Base-by-base conservation (phyloP, 2,113 vertebrate species). In the Scytalopus superciliaris region DNA sequence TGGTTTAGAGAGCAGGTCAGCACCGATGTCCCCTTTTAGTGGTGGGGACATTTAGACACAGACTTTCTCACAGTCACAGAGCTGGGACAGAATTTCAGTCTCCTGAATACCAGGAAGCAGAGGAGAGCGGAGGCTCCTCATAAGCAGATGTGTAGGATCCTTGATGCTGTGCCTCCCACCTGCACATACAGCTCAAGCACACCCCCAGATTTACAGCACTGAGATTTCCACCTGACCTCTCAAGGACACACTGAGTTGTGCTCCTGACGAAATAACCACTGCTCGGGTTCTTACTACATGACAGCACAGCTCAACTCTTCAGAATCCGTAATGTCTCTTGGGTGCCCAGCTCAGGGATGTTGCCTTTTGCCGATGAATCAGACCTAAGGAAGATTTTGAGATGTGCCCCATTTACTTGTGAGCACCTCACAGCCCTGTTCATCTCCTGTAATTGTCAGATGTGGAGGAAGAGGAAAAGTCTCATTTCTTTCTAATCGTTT, bases 401-500 rank as follows among this genome's bases (percentile, higher is more conserved):
- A 84, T 74, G 68, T 90, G 88, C 73, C 60, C 83, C 85, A 45
- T 80, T 94, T 91, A 56, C 52, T 49, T 63, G 64, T 35, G 68
- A 88, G 87, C 87, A 72, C 42, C 79, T 94, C 50, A 11, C 55
- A 47, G 56, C 64, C 4, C 0, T 89, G 49, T 78, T 94, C 49
- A 59, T 83, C 88, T 90, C 47, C 50, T 75, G 1, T 62, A 90
- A 64, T 82, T 92, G 76, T 90, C 83, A 95, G 92, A 68, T 80
- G 87, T 69, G 74, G 85, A 92, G 68, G 72, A 90, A 93, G 83
- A 93, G 73, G 76, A 89, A 60, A 66, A 94, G 74, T 88, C 83
- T 88, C 67, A 78, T 96, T 96, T 95, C 87, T 93, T 91, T 86
- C 74, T 92, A 90, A 89, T 90, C 44, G 3, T 42, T 86, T 87